Conservation (phyloP, 2,113 vertebrate genomes). For the Prietella phreatophila region DNA sequence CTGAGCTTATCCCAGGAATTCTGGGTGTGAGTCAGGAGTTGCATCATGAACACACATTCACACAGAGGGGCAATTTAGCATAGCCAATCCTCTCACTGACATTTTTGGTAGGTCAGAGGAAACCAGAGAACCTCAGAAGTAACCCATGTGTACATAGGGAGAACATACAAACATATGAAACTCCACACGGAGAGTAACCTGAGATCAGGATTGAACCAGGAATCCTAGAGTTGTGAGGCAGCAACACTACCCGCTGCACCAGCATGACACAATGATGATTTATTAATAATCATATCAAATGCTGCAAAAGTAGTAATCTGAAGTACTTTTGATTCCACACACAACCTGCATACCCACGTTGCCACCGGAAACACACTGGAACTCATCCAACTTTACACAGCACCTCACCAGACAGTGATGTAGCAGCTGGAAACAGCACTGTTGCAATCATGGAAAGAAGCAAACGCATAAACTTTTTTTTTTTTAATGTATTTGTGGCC, state of each 20-base stretch:
- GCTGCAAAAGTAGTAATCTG: neutral
- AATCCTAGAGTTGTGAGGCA: neutral
- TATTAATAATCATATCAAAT: neutral
- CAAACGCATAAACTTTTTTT: too few species aligned
- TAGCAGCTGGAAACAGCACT: too few species aligned
- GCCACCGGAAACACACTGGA: neutral
- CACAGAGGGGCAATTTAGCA: neutral
- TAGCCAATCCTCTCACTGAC: neutral
- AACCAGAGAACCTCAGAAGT: neutral
- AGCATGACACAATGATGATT: neutral
- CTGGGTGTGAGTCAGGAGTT: neutral
- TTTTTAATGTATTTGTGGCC: too few species aligned
- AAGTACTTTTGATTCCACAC: neutral
- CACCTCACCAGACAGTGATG: too few species aligned
- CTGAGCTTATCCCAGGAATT: neutral
- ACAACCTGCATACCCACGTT: neutral
- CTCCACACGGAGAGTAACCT: neutral
- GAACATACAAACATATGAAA: neutral
- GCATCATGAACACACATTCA: neutral
- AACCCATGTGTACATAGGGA: neutral
- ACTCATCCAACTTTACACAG: too few species aligned
- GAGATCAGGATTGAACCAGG: neutral
- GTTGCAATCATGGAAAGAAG: too few species aligned
- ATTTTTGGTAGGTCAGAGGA: neutral
- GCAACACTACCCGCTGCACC: neutral